Evolutionary conservation across 2,888 invertebrate genomes (phyloP), one percentile per base, ranked within the genome.

Genomic region (Blera fallax): DNA sequence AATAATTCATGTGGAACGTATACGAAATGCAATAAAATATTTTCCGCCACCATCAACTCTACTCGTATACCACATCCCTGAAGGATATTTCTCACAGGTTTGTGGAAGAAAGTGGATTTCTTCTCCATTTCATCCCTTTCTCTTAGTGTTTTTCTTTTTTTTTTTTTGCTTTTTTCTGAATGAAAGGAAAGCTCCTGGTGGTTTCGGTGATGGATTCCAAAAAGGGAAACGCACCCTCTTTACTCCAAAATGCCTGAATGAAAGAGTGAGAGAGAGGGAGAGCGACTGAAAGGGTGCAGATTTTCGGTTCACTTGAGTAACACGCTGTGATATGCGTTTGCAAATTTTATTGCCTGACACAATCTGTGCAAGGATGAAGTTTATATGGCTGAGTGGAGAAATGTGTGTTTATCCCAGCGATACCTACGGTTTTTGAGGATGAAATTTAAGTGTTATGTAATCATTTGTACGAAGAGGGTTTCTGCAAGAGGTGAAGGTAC

Each of bases 1-100:
- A 85, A 81, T 85, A 85, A 85, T 85, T 85, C 85, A 85, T 85
- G 85, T 81, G 85, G 85, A 85, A 85, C 81, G 81, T 85, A 85
- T 85, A 80, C 74, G 80, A 81, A 85, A 85, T 81, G 85, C 85
- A 85, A 85, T 85, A 85, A 85, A 85, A 84, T 80, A 84, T 84
- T 84, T 84, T 79, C 80, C 58, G 10, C 58, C 29, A 10, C 56
- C 54, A 14, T 34, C 29, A n/a, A n/a, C 62, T 34, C 4, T 7
- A 11, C 50, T 29, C 77, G 27, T 27, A 5, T 8, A 52, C 14
- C 73, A 67, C 80, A 84, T 80, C 64, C 52, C 80, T 65, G 3
- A 70, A 80, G 84, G 74, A 80, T 80, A 80, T 65, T 74, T 62
- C 62, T 73, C 72, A 74, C 14, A 40, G 40, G 14, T 40, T 6